Percentiles rank a stretch among this genome's conserved stretches.
These are phyloP conservation scores for Phaenicophaeus curvirostris DNA, from an alignment of 2,797 vertebrate species.

Conservation along the genomic window DNA sequence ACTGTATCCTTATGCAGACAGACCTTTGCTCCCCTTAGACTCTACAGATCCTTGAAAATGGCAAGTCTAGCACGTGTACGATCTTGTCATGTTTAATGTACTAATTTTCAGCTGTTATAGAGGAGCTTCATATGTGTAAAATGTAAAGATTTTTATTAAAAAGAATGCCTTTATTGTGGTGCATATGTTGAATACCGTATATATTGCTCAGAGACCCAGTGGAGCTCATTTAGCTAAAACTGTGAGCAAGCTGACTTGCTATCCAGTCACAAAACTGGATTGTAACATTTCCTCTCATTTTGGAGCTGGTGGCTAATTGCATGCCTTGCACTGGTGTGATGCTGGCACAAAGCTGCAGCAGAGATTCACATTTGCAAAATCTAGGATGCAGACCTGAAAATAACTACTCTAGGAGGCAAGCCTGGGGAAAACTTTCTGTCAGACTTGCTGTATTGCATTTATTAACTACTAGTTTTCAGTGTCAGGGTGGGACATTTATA, in stretches of 20 bases:
- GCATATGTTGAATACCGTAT: neutral
- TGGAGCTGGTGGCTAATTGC: neutral
- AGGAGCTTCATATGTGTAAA: neutral
- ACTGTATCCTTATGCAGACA: neutral
- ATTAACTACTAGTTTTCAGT: neutral
- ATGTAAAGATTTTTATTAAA: neutral
- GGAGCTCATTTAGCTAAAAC: neutral
- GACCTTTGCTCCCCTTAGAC: neutral
- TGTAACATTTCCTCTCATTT: neutral
- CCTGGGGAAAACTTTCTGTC: neutral
- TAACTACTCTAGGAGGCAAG: neutral
- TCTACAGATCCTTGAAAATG: neutral
- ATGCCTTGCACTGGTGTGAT: neutral
- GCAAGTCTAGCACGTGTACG: neutral
- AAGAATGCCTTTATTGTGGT: neutral
- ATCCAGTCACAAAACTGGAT: neutral
- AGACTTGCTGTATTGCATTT: neutral
- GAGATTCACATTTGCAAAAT: neutral
- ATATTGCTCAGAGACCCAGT: fast-evolving
- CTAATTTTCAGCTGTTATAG: neutral
- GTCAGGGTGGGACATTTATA: neutral
- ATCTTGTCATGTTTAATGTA: neutral
- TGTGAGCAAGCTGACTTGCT: neutral
- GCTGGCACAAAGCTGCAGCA: neutral
- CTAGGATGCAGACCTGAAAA: neutral